Base-by-base conservation (phyloP, 2,888 invertebrate genomes). In the Drosophila stalkeri region DNA sequence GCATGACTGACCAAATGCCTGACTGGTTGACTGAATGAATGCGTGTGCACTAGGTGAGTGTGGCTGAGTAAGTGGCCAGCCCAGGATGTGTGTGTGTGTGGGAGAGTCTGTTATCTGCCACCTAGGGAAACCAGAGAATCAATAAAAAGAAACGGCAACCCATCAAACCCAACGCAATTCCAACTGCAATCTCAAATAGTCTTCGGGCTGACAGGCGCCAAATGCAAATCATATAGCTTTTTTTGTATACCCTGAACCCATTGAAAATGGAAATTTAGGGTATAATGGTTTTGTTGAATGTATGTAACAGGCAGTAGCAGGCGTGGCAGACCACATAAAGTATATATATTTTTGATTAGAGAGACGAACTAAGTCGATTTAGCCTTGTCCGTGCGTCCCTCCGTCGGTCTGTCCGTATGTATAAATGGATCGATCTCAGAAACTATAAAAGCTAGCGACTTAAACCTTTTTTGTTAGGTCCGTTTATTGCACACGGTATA, bases 171-270 rank as follows among this genome's bases (percentile, higher is more conserved):
- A 14, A 43, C 33, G 14, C 44, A n/a, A 18, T 51, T 2, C 41
- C 44, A 49, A 44, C 59, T 43, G 47, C 70, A 68, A 77, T 62
- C 27, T 56, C 56, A 54, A 77, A 69, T 64, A 61, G 63, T 63
- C 63, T 60, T 52, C 44, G 37, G 63, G 51, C 73, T 61, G 61
- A 66, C 70, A 70, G 70, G 61, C 69, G 65, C 66, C 74, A 69
- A 79, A 86, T 79, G 83, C 74, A 81, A 81, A 83, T 81, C 83
- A 69, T 78, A 71, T 46, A 41, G 52, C 27, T 46, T 20, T 7
- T 18, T 41, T 1, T 35, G 2, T 23, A 23, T 23, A 23, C 23
- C 23, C 23, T 23, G 27, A 27, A 6, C 6, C 27, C 27, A 6
- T 27, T 27, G 27, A 27, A 6, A 27, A 6, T 27, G 27, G 6